A percentile compares a stretch with the other conserved stretches of the same genome.
Conservation (phyloP, 2,888 invertebrate species). For the Lasioglossum lativentre region DNA sequence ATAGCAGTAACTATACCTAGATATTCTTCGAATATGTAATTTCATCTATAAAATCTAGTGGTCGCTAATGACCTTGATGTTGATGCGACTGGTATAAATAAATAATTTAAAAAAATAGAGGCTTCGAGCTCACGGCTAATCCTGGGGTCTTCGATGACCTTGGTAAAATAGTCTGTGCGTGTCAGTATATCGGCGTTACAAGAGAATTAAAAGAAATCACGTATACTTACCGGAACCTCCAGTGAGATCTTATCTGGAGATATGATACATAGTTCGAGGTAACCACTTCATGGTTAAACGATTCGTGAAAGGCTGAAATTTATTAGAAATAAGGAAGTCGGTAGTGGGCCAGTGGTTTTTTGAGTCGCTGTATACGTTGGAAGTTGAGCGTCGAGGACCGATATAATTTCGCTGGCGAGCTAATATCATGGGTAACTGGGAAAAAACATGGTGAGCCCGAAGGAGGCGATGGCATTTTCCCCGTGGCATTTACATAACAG, state of each 20-base stretch:
- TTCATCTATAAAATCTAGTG: no score
- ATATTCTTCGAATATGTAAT: no score
- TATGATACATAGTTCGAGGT: neutral
- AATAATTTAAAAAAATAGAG: no score
- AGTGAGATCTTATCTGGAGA: neutral
- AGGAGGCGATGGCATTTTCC: neutral
- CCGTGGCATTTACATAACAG: slow-evolving; percentile 15
- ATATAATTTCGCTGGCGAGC: neutral
- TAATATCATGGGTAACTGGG: neutral
- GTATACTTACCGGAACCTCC: neutral
- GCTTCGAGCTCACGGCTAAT: neutral
- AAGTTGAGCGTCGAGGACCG: neutral
- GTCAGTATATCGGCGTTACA: no score
- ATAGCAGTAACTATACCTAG: no score
- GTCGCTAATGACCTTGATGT: no score
- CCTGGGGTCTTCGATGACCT: neutral
- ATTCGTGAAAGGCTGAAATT: neutral
- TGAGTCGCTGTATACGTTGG: neutral
- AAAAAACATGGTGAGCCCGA: neutral
- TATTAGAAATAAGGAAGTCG: neutral
- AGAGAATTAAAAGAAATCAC: neutral
- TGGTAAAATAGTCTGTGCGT: neutral
- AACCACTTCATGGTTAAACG: neutral
- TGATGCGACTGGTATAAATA: no score
- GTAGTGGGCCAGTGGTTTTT: neutral